Evolutionary conservation across 1,140 invertebrate species (phyloP).

Genomic region (Rhopalosiphum padi): DNA sequence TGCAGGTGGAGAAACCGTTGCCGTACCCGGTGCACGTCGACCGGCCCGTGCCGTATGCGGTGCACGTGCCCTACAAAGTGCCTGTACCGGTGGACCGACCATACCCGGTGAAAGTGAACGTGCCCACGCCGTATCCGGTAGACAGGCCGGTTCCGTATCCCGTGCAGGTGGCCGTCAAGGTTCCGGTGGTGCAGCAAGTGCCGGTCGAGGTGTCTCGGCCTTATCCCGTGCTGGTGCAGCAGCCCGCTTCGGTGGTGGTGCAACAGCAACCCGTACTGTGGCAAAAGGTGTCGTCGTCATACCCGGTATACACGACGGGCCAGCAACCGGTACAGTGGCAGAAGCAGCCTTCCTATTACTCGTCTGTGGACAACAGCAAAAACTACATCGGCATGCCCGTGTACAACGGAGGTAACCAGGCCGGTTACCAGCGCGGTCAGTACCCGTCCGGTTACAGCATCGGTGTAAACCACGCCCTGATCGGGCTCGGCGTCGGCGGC

Average conservation of each 20-base stretch:
- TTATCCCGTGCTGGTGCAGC: slow-evolving; percentile 21
- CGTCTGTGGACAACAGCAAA: neutral
- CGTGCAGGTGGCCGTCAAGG: slow-evolving; percentile 25
- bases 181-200: slow-evolving; percentile 38
- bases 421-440: neutral
- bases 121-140: slow-evolving; percentile 41
- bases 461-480: slow-evolving; percentile 37
- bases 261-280: slow-evolving; percentile 20
- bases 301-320: neutral
- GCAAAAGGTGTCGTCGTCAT: neutral
- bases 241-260: neutral
- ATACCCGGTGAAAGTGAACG: slow-evolving; percentile 33
- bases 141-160: slow-evolving; percentile 46
- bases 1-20: neutral
- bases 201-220: slow-evolving; percentile 29
- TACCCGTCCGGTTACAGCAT: slow-evolving; percentile 43
- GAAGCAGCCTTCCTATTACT: neutral
- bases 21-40: slow-evolving; percentile 40
- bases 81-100: slow-evolving; percentile 44
- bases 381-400: slow-evolving; percentile 22
- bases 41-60: slow-evolving; percentile 39
- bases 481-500: neutral
- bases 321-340: slow-evolving; percentile 3
- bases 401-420: slow-evolving; percentile 10
- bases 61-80: slow-evolving; percentile 45